Base-by-base conservation (phyloP, 2,888 invertebrate species). In the Lasius fuliginosus region DNA sequence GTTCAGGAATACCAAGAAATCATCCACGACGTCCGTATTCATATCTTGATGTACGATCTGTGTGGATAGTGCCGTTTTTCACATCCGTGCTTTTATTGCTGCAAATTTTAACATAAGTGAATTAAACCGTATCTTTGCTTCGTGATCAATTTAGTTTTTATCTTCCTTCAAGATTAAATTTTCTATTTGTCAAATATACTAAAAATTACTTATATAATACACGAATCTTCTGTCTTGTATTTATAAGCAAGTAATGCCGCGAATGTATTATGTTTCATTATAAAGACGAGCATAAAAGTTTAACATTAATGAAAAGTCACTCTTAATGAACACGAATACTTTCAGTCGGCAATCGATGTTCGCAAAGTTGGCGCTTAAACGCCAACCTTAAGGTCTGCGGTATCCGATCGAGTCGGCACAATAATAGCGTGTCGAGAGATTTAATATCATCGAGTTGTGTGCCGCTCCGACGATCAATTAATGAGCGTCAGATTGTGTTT, bases 401-500 rank as follows among this genome's bases (percentile, higher is more conserved):
- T 49, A 67, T 83, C 36, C 9, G 46, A 0, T 77, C 60, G 60
- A 76, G 9, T 82, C 68, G 18, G 8, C 4, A n/a, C 56, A 71
- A 71, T 83, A 84, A 75, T 79, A 68, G 12, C 73, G 8, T 58
- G 76, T 9, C 36, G 84, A 79, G n/a, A 69, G 71, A 81, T 84
- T 88, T 86, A 84, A 88, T 83, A 85, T 84, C 71, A 27, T 12
- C 60, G 49, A 62, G 79, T 58, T n/a, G 46, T n/a, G 46, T 49
- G 60, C 60, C 42, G 27, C n/a, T 15, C 11, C 36, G 27, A 53
- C 60, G 82, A 86, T 83, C 85, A 82, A 83, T 84, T 84, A 84
- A 84, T 77, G 62, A 23, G 71, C 67, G 56, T 64, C 60, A 69
- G 71, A 85, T 83, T 79, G 82, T 86, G 82, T 86, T 85, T 68